Percentiles rank a stretch among this genome's conserved stretches.
Evolutionary conservation across 2,113 vertebrate genomes (phyloP).

Genomic region (Epinephelus fuscoguttatus): DNA sequence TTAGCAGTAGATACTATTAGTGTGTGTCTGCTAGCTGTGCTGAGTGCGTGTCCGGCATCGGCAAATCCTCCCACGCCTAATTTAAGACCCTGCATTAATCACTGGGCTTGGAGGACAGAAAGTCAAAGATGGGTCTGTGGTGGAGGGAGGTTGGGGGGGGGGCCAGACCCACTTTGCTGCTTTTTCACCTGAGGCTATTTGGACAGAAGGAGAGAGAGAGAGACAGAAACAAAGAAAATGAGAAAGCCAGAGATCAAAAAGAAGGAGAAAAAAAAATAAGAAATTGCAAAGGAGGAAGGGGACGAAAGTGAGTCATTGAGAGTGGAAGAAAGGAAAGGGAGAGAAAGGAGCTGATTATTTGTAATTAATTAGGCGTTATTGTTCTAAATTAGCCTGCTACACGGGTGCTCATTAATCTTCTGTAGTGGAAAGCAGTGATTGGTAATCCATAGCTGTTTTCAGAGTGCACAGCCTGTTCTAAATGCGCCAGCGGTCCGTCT

Average conservation of each 20-base stretch:
- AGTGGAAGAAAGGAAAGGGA: conserved; percentile 68
- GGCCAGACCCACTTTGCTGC: conserved; percentile 67
- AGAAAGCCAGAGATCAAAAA: conserved; percentile 62
- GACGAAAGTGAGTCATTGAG: conserved; percentile 60
- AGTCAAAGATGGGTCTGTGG: conserved; percentile 81
- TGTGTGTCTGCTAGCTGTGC: conserved; percentile 72
- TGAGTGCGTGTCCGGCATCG: conserved; percentile 75
- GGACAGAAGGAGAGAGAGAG: conserved; percentile 72
- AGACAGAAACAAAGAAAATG: conserved; percentile 58
- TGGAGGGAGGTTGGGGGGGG: conserved; percentile 27
- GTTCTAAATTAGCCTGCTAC: conserved; percentile 97
- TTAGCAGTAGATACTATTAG: conserved; percentile 82
- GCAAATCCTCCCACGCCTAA: conserved; percentile 83
- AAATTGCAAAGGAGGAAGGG: conserved; percentile 43
- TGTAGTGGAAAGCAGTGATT: conserved; percentile 88
- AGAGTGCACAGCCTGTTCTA: conserved; percentile 85
- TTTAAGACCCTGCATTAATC: conserved; percentile 85
- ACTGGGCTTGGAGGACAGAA: conserved; percentile 81
- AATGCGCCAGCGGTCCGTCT: conserved; percentile 81
- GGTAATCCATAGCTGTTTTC: conserved; percentile 94
- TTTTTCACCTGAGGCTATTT: conserved; percentile 87
- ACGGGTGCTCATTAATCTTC: conserved; percentile 96
- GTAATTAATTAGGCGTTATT: conserved; percentile 98
- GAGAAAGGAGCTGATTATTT: conserved; percentile 91
- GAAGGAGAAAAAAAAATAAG: conserved; percentile 16